A percentile compares a stretch with the other conserved stretches of the same genome.
Evolutionary conservation across 2,113 vertebrate species (phyloP).

Genomic region (Aplodontia rufa): DNA sequence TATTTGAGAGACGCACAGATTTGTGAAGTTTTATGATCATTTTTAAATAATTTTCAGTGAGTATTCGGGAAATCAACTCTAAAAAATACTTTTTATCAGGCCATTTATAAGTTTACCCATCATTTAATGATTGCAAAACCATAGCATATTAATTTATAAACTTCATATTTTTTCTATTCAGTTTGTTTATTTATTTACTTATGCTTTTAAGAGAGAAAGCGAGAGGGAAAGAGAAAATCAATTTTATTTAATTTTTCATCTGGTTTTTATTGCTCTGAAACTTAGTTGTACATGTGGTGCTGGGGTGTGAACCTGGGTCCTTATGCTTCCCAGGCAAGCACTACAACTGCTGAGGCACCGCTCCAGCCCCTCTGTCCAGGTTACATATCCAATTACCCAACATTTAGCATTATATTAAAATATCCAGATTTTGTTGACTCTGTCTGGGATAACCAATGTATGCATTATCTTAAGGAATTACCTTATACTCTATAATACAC

Average conservation of each 20-base stretch:
- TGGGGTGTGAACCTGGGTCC: too few relatives aligned
- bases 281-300: too few relatives aligned
- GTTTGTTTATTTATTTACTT: too few relatives aligned
- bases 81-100: background rate
- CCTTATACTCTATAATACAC: background rate
- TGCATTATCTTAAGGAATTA: background rate
- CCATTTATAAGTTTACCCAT: background rate
- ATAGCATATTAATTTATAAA: background rate
- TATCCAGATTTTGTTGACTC: background rate
- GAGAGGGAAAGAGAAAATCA: too few relatives aligned
- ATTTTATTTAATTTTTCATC: too few relatives aligned
- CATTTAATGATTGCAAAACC: background rate
- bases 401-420: background rate
- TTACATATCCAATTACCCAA: background rate
- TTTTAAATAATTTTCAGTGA: background rate
- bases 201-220: too few relatives aligned
- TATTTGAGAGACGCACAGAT: background rate
- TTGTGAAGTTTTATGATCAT: background rate
- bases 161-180: background rate
- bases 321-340: too few relatives aligned
- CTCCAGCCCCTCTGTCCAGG: background rate
- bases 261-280: too few relatives aligned
- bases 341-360: too few relatives aligned
- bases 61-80: background rate
- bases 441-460: background rate